Percentiles rank a stretch among this genome's conserved stretches.
Evolutionary conservation across 2,888 invertebrate genomes (phyloP).

Genomic region (Chrysolina oricalcia): DNA sequence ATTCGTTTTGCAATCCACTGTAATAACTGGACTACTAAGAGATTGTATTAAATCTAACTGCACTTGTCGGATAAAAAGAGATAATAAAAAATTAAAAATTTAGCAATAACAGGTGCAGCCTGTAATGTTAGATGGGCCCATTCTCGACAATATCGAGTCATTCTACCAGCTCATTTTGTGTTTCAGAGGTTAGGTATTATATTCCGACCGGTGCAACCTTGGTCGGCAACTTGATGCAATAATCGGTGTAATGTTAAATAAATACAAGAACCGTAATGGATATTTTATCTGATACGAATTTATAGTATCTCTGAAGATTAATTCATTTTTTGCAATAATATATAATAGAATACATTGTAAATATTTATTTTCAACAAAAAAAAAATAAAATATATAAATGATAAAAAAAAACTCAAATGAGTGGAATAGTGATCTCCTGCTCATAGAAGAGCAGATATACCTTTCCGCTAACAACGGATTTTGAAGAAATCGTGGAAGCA

Average conservation of each 20-base stretch:
- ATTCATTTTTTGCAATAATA: no score
- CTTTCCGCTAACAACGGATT: no score
- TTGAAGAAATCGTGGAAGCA: no score
- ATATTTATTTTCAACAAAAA: no score
- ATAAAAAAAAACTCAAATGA: no score
- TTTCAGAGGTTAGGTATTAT: constrained; percentile 14
- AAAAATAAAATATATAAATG: no score
- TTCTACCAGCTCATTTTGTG: constrained; percentile 18
- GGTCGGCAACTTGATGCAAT: constrained; percentile 5
- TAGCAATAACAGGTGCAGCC: constrained; percentile 54
- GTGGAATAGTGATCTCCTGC: no score
- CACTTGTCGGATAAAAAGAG: constrained; percentile 37
- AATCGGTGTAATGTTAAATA: constrained; percentile 17
- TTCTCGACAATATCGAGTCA: constrained; percentile 22
- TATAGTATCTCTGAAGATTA: not conserved
- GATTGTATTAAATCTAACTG: constrained; percentile 28
- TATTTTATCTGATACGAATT: not conserved
- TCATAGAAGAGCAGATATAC: no score
- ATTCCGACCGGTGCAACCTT: constrained; percentile 12
- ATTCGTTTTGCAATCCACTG: constrained; percentile 10
- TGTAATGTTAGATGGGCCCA: constrained; percentile 26
- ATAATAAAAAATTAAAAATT: constrained; percentile 48
- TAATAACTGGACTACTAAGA: constrained; percentile 9
- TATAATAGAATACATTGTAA: no score
- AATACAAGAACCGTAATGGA: constrained; percentile 12